phyloP scores from a whole-genome alignment of 2,797 vertebrate genomes.

The Clamator glandarius region DNA sequence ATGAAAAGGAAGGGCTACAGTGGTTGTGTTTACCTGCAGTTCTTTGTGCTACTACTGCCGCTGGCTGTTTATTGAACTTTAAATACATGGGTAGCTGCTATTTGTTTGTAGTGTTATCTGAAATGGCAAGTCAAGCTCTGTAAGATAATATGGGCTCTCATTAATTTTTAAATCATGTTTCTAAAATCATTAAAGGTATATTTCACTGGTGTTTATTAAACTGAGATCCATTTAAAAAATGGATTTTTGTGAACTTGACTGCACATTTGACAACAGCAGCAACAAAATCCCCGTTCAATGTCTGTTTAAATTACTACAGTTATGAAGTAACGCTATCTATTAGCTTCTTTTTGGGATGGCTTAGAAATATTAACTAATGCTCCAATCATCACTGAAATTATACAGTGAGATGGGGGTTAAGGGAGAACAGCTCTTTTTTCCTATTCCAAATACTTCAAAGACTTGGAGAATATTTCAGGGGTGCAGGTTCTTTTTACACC shows the following conservation, averaged over 20 bases:
- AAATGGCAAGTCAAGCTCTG: neutral
- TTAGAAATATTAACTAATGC: neutral
- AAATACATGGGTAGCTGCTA: neutral
- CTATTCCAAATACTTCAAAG: neutral
- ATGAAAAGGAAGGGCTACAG: neutral
- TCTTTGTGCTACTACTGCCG: neutral
- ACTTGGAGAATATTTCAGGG: neutral
- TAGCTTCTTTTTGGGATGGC: neutral
- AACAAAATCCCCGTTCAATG: neutral
- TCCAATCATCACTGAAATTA: neutral
- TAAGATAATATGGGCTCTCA: neutral
- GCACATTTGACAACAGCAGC: neutral
- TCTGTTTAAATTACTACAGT: neutral
- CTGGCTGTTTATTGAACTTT: slow-evolving; percentile 12
- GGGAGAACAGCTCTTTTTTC: neutral
- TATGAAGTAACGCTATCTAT: neutral
- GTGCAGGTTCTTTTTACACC: neutral
- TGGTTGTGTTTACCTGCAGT: neutral
- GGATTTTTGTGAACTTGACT: neutral
- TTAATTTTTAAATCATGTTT: neutral
- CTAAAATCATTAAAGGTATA: neutral
- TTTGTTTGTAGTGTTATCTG: neutral
- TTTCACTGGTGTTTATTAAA: neutral
- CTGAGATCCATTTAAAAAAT: neutral
- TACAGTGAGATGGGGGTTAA: neutral